Evolutionary conservation across 2,113 vertebrate species (phyloP).

Genomic region (Onychorhynchus coronatus): DNA sequence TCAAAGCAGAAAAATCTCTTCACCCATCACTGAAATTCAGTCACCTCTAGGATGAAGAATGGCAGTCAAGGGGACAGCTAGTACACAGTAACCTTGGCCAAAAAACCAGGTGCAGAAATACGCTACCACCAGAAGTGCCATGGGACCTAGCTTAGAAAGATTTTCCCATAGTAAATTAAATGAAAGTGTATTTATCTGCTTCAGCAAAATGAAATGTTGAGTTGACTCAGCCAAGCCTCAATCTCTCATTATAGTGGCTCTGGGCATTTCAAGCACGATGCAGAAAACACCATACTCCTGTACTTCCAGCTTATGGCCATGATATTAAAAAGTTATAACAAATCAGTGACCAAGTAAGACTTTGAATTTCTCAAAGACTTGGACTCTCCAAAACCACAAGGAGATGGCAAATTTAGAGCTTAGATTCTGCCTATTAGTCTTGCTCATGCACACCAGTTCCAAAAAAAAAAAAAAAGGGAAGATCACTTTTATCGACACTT

Average conservation of each 20-base stretch:
- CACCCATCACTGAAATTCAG: slow-evolving; percentile 46
- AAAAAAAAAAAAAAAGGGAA: neutral
- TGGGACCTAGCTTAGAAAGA: slow-evolving; percentile 49
- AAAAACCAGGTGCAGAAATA: slow-evolving; percentile 57
- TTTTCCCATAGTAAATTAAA: slow-evolving; percentile 61
- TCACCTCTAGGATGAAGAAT: slow-evolving; percentile 34
- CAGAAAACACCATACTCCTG: neutral
- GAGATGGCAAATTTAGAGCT: neutral
- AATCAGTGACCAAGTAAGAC: neutral
- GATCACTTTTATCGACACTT: neutral
- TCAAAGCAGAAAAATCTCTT: slow-evolving; percentile 32
- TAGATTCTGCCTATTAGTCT: neutral
- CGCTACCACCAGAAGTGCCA: slow-evolving; percentile 30
- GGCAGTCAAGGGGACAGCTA: slow-evolving; percentile 33
- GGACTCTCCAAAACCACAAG: neutral
- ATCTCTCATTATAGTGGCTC: neutral
- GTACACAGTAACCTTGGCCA: slow-evolving; percentile 43
- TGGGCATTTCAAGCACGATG: neutral
- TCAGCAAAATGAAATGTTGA: slow-evolving; percentile 52
- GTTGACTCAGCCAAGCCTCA: slow-evolving; percentile 39
- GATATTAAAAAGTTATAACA: neutral
- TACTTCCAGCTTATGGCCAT: neutral
- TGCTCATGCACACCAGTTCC: neutral
- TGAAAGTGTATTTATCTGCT: slow-evolving; percentile 33
- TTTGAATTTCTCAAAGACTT: neutral